Base-by-base conservation (phyloP, 1,140 invertebrate genomes). In the Carcinoscorpius rotundicauda region DNA sequence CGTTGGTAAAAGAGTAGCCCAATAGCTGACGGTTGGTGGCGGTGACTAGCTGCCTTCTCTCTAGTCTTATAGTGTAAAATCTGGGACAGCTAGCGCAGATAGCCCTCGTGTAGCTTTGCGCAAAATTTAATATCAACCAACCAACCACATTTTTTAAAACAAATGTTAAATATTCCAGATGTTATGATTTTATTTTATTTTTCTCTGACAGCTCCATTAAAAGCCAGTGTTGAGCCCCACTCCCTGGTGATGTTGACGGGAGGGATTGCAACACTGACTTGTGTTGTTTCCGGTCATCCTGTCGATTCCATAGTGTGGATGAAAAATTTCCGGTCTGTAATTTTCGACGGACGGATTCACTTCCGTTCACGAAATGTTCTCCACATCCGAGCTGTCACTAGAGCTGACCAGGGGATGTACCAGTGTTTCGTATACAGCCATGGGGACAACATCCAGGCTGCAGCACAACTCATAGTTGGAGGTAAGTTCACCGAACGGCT, bases 241-340 rank as follows among this genome's bases (percentile, higher is more conserved):
- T 72, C 75, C 55, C 78, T 91, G 84, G 83, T 87, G 61, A 85
- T 90, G n/a, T 90, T 92, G 79, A 89, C 88, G 49, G 88, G 88
- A 49, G 83, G 86, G 66, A 84, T 84, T 51, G 88, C 87, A 9
- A 79, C 81, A 63, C 86, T 92, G 78, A 91, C 91, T 79, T 93
- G 90, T 76, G 84, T 87, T 0, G 85, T 89, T 70, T 82, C 84
- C 63, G 89, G 89, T 52, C 86, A 87, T 76, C 86, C 86, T 49
- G 81, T 87, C 50, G 84, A 84, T 65, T 81, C 81, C 52, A 73
- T 91, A 62, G 82, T 85, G 70, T 93, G 89, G 90, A 81, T 88
- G 58, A 88, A 89, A 78, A 87, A 93, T 75, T 88, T 87, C 5
- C 79, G 83, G 57, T 82, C 85, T 3, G 78, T 89, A 49, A 78